Conservation (phyloP, 2,113 vertebrate genomes). For the Ophthalmolycus amberensis region DNA sequence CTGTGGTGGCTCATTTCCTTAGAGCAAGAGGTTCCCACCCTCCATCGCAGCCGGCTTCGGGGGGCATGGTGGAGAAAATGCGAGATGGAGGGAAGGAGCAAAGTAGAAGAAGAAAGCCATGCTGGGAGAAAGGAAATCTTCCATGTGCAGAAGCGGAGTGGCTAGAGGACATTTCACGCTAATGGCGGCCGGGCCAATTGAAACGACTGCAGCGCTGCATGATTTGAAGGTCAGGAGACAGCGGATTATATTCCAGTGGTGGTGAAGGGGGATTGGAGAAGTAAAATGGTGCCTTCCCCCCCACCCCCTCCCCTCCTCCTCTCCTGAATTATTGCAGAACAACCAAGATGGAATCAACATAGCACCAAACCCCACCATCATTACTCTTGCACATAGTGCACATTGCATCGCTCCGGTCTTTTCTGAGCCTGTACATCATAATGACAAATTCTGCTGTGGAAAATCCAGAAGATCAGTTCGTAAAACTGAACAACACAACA, state of each 20-base stretch:
- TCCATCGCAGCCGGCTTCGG: constrained; percentile 69
- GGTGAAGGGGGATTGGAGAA: constrained; percentile 78
- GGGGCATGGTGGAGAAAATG: constrained; percentile 66
- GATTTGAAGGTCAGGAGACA: constrained; percentile 89
- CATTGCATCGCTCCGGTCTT: constrained; percentile 37
- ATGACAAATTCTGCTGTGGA: constrained; percentile 58
- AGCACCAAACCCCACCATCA: constrained; percentile 70
- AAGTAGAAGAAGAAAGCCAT: constrained; percentile 77
- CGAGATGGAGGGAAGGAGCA: constrained; percentile 74
- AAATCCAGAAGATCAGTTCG: constrained; percentile 53
- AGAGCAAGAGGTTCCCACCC: constrained; percentile 73
- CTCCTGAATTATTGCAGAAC: constrained; percentile 80
- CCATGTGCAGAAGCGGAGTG: constrained; percentile 79
- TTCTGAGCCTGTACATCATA: constrained; percentile 54
- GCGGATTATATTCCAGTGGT: constrained; percentile 85
- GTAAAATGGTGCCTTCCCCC: constrained; percentile 75
- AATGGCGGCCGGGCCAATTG: constrained; percentile 85
- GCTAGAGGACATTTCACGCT: constrained; percentile 87
- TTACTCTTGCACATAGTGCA: constrained; percentile 72
- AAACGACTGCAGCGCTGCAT: constrained; percentile 85
- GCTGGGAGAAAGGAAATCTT: constrained; percentile 85
- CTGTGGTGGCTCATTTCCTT: constrained; percentile 79
- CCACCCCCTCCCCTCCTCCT: constrained; percentile 51
- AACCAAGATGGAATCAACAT: constrained; percentile 80
- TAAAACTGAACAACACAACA: constrained; percentile 51